Conservation (phyloP, 2,113 vertebrate genomes). For the Elgaria multicarinata region DNA sequence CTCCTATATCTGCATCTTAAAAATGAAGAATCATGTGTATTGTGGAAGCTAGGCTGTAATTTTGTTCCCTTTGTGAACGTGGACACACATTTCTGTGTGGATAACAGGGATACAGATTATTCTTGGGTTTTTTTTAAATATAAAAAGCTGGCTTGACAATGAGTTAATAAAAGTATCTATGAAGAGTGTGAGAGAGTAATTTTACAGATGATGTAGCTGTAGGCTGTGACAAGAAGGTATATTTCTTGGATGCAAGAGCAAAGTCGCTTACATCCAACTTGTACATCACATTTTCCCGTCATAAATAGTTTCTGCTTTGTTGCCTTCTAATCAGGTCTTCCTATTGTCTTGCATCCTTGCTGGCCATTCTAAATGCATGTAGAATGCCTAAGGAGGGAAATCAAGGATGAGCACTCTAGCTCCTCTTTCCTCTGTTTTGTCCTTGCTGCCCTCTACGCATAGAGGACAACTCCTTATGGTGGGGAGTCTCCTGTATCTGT, state of each 20-base stretch:
- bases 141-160: not conserved
- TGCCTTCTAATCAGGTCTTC: conserved; percentile 8
- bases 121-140: too few species aligned
- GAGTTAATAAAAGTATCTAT: conserved; percentile 10
- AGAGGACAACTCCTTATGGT: too few species aligned
- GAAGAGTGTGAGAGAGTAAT: not conserved
- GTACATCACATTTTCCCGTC: not conserved
- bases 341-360: not conserved
- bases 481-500: too few species aligned
- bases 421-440: too few species aligned
- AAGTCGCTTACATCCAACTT: not conserved
- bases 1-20: not conserved
- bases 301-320: not conserved
- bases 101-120: too few species aligned
- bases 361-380: too few species aligned
- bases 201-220: conserved; percentile 12
- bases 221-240: not conserved
- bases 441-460: too few species aligned
- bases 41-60: not conserved
- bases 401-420: too few species aligned
- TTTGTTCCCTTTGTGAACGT: not conserved
- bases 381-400: too few species aligned
- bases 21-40: not conserved
- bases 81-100: not conserved
- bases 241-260: not conserved